Conservation (phyloP, 2,797 vertebrate genomes). For the Eutrigla gurnardus region DNA sequence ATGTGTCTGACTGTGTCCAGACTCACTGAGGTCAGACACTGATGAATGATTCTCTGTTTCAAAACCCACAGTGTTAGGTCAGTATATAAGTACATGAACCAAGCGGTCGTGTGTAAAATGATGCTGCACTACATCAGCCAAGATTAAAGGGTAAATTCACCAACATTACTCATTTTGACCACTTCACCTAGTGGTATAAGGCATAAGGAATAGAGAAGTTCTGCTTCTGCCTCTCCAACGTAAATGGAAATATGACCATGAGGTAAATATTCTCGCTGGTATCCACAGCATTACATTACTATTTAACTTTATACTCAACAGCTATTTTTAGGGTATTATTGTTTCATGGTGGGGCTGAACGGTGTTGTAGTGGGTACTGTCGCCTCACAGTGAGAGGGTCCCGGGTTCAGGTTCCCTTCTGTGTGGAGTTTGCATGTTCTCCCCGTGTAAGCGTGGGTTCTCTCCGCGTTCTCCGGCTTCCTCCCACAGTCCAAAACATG, state of each 20-base stretch:
- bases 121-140: neutral
- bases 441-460: too few species aligned
- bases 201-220: neutral
- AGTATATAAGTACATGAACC: slow-evolving; percentile 11
- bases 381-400: too few species aligned
- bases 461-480: too few species aligned
- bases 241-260: neutral
- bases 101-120: neutral
- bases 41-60: slow-evolving; percentile 52
- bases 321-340: neutral
- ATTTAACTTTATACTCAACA: neutral
- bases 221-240: too few species aligned
- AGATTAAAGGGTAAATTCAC: neutral
- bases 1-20: slow-evolving; percentile 38
- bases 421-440: too few species aligned
- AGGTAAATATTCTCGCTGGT: neutral
- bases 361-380: too few species aligned
- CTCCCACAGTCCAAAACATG: too few species aligned
- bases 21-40: slow-evolving; percentile 59
- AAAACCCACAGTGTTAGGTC: slow-evolving; percentile 42
- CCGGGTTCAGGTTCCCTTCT: too few species aligned
- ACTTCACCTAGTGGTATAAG: neutral
- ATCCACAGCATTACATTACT: neutral
- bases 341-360: too few species aligned
- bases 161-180: neutral